Base-by-base conservation (phyloP, 2,113 vertebrate species). In the Chiloscyllium plagiosum region DNA sequence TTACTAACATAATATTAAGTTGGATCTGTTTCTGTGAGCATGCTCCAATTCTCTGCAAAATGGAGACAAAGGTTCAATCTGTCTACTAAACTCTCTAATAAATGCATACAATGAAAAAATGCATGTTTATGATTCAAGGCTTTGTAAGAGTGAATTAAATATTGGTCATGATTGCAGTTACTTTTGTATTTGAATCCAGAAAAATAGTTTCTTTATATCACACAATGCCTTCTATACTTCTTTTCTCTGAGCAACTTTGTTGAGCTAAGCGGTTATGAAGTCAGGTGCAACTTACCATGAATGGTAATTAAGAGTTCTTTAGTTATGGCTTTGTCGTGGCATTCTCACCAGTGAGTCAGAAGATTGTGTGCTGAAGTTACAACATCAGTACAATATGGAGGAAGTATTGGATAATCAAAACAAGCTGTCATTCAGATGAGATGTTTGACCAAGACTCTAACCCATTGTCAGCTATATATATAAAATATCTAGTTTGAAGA, bases 81-180 rank as follows among this genome's bases (percentile, higher is more conserved):
- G 47, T 87, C 85, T 15, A 87, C 26, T 29, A 52, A 83, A 12
- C 85, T 87, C 85, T 52, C 86, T 15, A 89, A 89, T 56, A 3
- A 24, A 56, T 29, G 50, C 13, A 24, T 3, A 3, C 10, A 89
- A 89, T 89, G 86, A 29, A 42, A 89, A 89, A 52, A 29, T 89
- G 86, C 52, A 50, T 89, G 50, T 50, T 56, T 29, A 89, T 33
- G 13, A 10, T 89, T 56, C 50, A 17, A 89, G 86, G 50, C 42
- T 56, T 29, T 50, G 24, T 89, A 56, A 89, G 24, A 89, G 86
- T 89, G 29, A 89, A 89, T 87, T 89, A 89, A 89, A 24, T 89
- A 61, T 89, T 89, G 47, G 56, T 89, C 86, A 56, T 8, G 2
- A 29, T 56, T 56, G 20, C 10, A 29, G 26, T 61, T 89, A 61